A percentile compares a stretch with the other conserved stretches of the same genome.
phyloP scores from a whole-genome alignment of 1,140 invertebrate genomes.

The Holotrichia oblita region DNA sequence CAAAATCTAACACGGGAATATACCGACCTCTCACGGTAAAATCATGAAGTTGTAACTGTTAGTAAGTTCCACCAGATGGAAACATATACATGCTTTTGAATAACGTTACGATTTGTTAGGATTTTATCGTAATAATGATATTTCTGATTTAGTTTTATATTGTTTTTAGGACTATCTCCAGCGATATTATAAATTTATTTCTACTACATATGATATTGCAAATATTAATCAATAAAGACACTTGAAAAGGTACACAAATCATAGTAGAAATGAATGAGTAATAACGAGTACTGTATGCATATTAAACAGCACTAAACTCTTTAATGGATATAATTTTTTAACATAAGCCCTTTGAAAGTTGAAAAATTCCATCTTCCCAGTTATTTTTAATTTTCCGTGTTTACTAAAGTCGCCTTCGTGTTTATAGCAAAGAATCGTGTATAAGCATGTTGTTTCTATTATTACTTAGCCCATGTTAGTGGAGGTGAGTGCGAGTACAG shows the following conservation, averaged over 20 bases:
- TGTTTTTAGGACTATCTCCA: too few species aligned
- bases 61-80: neutral
- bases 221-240: too few species aligned
- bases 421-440: neutral
- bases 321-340: too few species aligned
- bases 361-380: neutral
- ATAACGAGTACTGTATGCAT: too few species aligned
- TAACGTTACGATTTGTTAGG: neutral
- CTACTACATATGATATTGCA: too few species aligned
- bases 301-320: too few species aligned
- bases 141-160: too few species aligned
- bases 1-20: neutral
- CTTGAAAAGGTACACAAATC: too few species aligned
- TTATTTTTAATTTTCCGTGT: neutral
- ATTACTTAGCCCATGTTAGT: neutral
- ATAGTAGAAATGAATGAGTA: too few species aligned
- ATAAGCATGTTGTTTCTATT: slow-evolving; percentile 9
- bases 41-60: neutral
- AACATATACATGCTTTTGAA: neutral
- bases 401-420: neutral
- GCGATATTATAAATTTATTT: too few species aligned
- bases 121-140: too few species aligned
- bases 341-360: neutral
- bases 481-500: neutral
- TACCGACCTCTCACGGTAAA: neutral